Conservation (phyloP, 2,888 invertebrate genomes). For the Aleiodes testaceus region DNA sequence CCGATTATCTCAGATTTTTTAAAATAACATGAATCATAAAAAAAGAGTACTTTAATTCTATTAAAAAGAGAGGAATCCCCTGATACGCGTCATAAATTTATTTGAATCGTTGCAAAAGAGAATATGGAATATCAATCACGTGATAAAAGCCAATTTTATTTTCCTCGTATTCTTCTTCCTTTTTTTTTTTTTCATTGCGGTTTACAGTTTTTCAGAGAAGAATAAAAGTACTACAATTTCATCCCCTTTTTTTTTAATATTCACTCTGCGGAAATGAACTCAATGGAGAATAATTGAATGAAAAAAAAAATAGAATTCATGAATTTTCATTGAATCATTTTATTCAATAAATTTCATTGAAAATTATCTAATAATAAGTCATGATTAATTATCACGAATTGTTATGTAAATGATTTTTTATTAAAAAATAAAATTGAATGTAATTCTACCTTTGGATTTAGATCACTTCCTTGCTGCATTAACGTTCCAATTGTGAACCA, state of each 20-base stretch:
- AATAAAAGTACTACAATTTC: slow-evolving; percentile 8
- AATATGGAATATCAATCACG: slow-evolving; percentile 38
- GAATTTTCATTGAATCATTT: not conserved
- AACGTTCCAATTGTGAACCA: slow-evolving; percentile 93
- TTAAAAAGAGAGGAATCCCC: not conserved
- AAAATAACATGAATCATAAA: no score
- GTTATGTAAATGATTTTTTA: not conserved
- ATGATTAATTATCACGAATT: not conserved
- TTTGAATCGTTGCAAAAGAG: slow-evolving; percentile 33
- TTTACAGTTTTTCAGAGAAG: slow-evolving; percentile 7
- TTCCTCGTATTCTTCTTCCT: slow-evolving; percentile 18
- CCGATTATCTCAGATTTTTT: no score
- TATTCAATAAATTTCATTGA: not conserved
- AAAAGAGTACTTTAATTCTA: no score
- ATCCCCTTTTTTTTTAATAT: not conserved
- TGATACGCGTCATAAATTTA: slow-evolving; percentile 36
- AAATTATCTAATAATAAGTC: not conserved
- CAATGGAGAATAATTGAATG: slow-evolving; percentile 11
- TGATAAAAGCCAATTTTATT: slow-evolving; percentile 37
- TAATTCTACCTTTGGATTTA: slow-evolving; percentile 81
- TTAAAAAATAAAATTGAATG: slow-evolving; percentile 10
- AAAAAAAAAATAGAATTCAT: not conserved
- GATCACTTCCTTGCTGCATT: slow-evolving; percentile 88
- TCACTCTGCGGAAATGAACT: slow-evolving; percentile 28
- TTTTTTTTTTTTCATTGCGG: not conserved